Base-by-base conservation (phyloP, 2,888 invertebrate genomes). In the Liodrosophila aerea region DNA sequence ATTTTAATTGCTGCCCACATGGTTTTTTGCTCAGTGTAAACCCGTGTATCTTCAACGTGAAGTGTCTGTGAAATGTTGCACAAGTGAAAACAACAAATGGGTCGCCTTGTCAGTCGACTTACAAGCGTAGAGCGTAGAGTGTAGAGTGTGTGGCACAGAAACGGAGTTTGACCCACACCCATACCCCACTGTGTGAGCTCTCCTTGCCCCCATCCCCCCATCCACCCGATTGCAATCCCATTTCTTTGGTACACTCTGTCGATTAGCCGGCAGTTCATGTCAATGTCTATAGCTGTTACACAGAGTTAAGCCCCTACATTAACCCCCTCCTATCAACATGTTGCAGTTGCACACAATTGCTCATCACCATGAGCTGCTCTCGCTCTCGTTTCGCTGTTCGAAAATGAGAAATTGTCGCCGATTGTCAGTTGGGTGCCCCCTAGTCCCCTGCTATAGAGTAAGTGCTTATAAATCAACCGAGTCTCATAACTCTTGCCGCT, bases 21-120 rank as follows among this genome's bases (percentile, higher is more conserved):
- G 2, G 22, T 5, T 22, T 22, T 22, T 22, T 22, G n/a, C 22
- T 22, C 22, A 22, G 22, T 22, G 22, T 52, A 36, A 41, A 11
- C 37, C 50, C 51, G 43, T 52, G 70, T 70, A 52, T 54, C 67
- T 61, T 8, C 53, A 27, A 50, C 46, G 18, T 46, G 49, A 74
- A 76, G 77, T 78, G 78, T 71, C 76, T 81, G 75, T 61, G 72
- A 73, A 82, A 76, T 77, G 77, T 73, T 74, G 77, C 77, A 77
- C 78, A 82, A 82, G 83, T 82, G 81, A 82, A 82, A 82, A 81
- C 78, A 74, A 77, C 81, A 76, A 81, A 81, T 81, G 77, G 80
- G 83, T 76, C 80, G 80, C 75, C 80, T 73, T 80, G 80, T 75
- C 76, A 64, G 70, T 59, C 58, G 51, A 56, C 65, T 69, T 69